phyloP scores from a whole-genome alignment of 2,797 vertebrate genomes.

The Molothrus ater region DNA sequence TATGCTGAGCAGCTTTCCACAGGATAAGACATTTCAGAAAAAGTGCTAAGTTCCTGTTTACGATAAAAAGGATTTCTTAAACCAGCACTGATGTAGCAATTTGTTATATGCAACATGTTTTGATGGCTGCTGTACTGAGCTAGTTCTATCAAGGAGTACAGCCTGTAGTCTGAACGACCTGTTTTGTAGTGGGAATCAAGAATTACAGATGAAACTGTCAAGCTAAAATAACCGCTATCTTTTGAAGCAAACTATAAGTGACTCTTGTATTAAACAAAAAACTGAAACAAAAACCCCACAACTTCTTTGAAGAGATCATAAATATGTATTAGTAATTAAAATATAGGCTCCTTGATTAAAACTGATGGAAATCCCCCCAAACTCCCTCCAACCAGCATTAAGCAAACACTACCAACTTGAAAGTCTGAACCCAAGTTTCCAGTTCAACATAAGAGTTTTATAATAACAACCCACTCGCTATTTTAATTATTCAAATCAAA shows the following conservation, averaged over 20 bases:
- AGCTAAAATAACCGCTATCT: neutral
- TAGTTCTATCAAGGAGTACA: neutral
- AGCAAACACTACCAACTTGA: neutral
- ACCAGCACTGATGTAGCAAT: neutral
- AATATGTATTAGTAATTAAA: slow-evolving; percentile 23
- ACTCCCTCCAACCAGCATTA: neutral
- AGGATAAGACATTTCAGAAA: neutral
- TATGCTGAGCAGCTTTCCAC: neutral
- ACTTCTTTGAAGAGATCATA: slow-evolving; percentile 12
- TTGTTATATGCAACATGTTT: neutral
- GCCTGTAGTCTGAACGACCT: neutral
- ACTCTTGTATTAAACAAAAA: neutral
- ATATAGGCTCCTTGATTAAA: neutral
- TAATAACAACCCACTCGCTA: neutral
- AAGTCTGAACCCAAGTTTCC: neutral
- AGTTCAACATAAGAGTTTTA: neutral
- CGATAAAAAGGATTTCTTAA: neutral
- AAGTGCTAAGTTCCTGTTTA: slow-evolving; percentile 24
- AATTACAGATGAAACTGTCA: neutral
- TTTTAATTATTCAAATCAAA: slow-evolving; percentile 16
- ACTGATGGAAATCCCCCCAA: slow-evolving; percentile 21
- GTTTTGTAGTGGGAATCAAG: neutral
- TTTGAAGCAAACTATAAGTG: neutral
- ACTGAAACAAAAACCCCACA: neutral
- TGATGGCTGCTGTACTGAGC: neutral